Evolutionary conservation across 2,888 invertebrate genomes (phyloP).

Genomic region (Ochlodes sylvanus): DNA sequence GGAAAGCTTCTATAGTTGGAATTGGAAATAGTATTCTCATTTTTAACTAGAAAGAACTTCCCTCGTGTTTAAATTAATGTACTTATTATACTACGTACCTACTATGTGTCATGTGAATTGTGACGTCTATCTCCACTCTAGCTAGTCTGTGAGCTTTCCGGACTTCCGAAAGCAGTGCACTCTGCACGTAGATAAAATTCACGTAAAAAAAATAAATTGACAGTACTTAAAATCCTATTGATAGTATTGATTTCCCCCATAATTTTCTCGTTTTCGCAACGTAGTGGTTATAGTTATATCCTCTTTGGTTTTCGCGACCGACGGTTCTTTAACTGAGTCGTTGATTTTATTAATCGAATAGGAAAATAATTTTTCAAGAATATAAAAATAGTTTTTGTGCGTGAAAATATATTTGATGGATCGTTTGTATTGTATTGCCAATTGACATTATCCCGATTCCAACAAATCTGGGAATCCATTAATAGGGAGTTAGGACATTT

Average conservation of each 20-base stretch:
- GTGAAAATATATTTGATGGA: not conserved
- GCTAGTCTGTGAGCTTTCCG: not conserved
- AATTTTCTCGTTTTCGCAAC: too few species aligned
- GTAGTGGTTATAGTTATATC: too few species aligned
- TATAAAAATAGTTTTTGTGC: not conserved
- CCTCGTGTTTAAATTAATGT: too few species aligned
- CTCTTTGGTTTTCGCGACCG: not conserved
- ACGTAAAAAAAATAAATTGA: not conserved
- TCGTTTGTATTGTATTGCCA: not conserved
- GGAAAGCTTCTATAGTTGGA: too few species aligned
- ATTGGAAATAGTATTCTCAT: too few species aligned
- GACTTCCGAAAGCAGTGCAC: not conserved
- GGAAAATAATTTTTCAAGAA: not conserved
- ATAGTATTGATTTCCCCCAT: not conserved
- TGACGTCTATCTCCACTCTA: not conserved
- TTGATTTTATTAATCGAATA: not conserved
- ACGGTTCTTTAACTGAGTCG: not conserved
- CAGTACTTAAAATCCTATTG: not conserved
- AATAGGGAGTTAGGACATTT: conserved; percentile 3
- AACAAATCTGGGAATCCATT: conserved; percentile 11
- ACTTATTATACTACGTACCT: too few species aligned
- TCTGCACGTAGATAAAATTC: not conserved
- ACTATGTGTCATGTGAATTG: too few species aligned
- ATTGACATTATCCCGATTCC: not conserved
- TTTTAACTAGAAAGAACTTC: too few species aligned